phyloP scores from a whole-genome alignment of 2,113 vertebrate genomes.

The Poeciliopsis turrubarensis region DNA sequence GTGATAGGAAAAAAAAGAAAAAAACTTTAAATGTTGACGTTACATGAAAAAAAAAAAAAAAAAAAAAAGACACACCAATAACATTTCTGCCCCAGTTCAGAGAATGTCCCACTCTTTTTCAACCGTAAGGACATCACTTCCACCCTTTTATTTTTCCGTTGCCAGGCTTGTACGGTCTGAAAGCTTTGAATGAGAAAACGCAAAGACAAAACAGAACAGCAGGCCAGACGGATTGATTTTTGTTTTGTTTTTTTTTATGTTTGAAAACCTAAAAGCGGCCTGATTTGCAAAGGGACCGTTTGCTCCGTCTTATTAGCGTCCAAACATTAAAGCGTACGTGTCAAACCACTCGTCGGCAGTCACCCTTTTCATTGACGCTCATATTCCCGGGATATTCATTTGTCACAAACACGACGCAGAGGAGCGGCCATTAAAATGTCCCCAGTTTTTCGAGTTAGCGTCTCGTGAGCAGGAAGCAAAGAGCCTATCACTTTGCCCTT shows the following conservation, averaged over 20 bases:
- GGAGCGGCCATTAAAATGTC: slow-evolving; percentile 52
- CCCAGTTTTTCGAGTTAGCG: slow-evolving; percentile 55
- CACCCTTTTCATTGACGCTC: slow-evolving; percentile 28
- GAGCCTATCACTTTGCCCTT: slow-evolving; percentile 56
- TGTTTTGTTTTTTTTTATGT: background rate
- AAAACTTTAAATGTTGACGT: slow-evolving; percentile 1
- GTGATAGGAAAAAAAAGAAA: background rate
- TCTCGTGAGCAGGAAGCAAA: slow-evolving; percentile 49
- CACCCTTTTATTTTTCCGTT: slow-evolving; percentile 1
- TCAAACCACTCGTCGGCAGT: slow-evolving; percentile 12
- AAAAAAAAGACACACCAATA: slow-evolving; percentile 2
- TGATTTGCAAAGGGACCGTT: slow-evolving; percentile 36
- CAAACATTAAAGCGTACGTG: slow-evolving; percentile 7
- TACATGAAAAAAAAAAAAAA: slow-evolving; percentile 12
- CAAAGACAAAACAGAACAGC: background rate
- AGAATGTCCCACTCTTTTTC: slow-evolving; percentile 10
- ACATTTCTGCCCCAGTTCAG: slow-evolving; percentile 13
- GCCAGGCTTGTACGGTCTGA: slow-evolving; percentile 3
- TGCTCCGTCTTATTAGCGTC: background rate
- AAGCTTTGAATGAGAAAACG: slow-evolving; percentile 11
- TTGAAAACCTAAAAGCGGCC: slow-evolving; percentile 6
- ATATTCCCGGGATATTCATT: slow-evolving; percentile 39
- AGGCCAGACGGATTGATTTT: slow-evolving; percentile 1
- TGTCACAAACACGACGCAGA: slow-evolving; percentile 48
- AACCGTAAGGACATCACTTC: slow-evolving; percentile 6